phyloP scores from a whole-genome alignment of 2,113 vertebrate genomes.

The Mesitornis unicolor region DNA sequence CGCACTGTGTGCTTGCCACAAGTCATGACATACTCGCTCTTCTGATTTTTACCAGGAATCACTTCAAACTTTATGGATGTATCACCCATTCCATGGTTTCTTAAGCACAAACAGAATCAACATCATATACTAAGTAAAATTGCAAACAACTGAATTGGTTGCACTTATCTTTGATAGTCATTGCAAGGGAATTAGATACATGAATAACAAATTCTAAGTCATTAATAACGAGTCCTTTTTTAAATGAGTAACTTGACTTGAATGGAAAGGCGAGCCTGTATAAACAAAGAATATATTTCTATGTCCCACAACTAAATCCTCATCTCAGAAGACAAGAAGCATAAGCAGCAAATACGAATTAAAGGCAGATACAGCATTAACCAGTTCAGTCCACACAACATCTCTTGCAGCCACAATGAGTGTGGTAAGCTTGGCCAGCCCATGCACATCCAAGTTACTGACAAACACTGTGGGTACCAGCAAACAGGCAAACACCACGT shows the following conservation, averaged over 20 bases:
- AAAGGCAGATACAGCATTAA: neutral
- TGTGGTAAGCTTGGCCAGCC: neutral
- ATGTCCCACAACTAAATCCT: neutral
- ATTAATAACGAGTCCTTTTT: neutral
- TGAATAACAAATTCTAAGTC: neutral
- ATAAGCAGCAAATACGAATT: neutral
- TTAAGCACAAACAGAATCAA: slow-evolving; percentile 62
- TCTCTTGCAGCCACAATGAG: neutral
- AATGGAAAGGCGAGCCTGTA: neutral
- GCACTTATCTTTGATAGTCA: neutral
- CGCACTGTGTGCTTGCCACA: slow-evolving; percentile 97
- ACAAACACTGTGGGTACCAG: neutral
- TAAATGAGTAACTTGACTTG: neutral
- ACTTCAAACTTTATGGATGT: slow-evolving; percentile 99
- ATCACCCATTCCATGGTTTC: slow-evolving; percentile 99
- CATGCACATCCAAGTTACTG: rapidly evolving
- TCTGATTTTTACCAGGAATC: slow-evolving; percentile 99
- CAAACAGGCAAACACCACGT: rapidly evolving
- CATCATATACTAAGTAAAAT: neutral
- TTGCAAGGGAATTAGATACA: neutral
- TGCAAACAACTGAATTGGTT: neutral
- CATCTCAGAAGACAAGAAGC: neutral
- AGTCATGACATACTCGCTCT: slow-evolving; percentile 98
- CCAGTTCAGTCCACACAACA: rapidly evolving
- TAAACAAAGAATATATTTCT: neutral